Evolutionary conservation across 2,113 vertebrate genomes (phyloP).

Genomic region (Boulengeromyrus knoepffleri): DNA sequence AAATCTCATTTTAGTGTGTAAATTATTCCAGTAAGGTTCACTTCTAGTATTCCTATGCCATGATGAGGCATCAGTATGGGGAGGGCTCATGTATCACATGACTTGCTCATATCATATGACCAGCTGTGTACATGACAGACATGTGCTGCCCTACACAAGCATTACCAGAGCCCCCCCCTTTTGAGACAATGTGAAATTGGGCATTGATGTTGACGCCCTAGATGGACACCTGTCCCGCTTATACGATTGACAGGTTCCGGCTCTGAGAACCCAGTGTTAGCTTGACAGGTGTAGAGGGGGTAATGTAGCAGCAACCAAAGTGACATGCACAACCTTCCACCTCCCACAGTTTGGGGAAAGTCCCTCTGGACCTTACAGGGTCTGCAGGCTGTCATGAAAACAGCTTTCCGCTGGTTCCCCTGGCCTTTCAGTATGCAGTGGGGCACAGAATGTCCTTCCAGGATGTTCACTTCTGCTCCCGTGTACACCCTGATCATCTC

Average conservation of each 20-base stretch:
- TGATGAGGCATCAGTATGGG: neutral
- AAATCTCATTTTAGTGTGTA: neutral
- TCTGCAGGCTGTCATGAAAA: neutral
- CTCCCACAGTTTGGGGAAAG: neutral
- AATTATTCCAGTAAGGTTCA: neutral
- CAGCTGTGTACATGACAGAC: neutral
- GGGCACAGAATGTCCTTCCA: neutral
- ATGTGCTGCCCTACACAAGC: neutral
- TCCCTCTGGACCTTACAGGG: neutral
- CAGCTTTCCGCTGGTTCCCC: neutral
- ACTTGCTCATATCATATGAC: neutral
- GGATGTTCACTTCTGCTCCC: neutral
- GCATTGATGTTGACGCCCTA: neutral
- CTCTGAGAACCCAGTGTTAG: neutral
- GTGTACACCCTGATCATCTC: neutral
- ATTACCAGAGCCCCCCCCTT: neutral
- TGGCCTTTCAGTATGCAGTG: neutral
- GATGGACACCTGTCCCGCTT: neutral
- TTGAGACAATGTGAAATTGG: neutral
- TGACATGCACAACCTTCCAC: neutral
- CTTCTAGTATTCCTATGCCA: neutral
- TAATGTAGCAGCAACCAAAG: neutral
- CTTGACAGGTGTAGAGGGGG: neutral
- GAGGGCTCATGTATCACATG: neutral
- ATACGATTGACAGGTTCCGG: neutral